Evolutionary conservation across 1,140 invertebrate genomes (phyloP).

Genomic region (Heliothis subflexa): DNA sequence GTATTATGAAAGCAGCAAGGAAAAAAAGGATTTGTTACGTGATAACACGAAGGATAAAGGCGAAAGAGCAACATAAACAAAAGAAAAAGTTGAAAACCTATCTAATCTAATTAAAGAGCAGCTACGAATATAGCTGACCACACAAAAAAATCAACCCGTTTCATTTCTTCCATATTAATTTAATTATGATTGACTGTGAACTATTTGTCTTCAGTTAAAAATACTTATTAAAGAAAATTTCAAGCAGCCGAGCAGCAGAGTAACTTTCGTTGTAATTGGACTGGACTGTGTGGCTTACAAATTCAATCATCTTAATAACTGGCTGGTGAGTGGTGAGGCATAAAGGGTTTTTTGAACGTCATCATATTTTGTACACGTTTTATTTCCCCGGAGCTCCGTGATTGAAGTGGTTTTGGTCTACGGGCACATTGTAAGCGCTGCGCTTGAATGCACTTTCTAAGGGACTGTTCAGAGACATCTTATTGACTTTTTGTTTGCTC

Average conservation of each 20-base stretch:
- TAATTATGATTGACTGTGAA: background rate
- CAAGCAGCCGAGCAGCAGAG: background rate
- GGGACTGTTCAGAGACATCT: constrained; percentile 52
- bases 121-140: no score
- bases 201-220: background rate
- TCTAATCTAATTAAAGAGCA: no score
- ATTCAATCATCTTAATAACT: constrained; percentile 22
- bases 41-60: no score
- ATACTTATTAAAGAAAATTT: background rate
- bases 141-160: no score
- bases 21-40: no score
- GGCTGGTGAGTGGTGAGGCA: constrained; percentile 33
- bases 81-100: no score
- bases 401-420: constrained; percentile 66
- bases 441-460: constrained; percentile 61
- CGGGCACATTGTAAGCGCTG: constrained; percentile 73
- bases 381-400: constrained; percentile 45
- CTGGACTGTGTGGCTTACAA: constrained; percentile 16
- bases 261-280: constrained; percentile 31
- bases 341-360: constrained; percentile 60
- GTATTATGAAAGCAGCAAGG: no score
- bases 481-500: constrained; percentile 75
- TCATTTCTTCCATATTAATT: no score
- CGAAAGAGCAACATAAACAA: no score
- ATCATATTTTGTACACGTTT: constrained; percentile 47